A percentile compares a stretch with the other conserved stretches of the same genome.
These are phyloP conservation scores for Ataeniobius toweri DNA, from an alignment of 2,797 vertebrate species.

Conservation along the genomic window DNA sequence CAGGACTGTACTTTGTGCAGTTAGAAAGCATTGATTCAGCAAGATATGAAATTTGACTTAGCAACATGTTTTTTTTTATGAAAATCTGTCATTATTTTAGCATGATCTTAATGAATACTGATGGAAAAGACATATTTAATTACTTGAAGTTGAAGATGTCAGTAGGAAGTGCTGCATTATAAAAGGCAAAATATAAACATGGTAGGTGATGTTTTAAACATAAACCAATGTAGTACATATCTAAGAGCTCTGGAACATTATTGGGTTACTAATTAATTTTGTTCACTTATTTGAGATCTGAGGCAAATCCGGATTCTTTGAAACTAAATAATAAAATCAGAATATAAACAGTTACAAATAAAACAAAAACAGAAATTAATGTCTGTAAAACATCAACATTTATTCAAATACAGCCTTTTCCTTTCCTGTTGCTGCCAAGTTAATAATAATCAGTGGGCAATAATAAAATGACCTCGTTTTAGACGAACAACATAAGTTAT, in stretches of 20 bases:
- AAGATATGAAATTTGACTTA: background rate
- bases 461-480: too few relatives aligned
- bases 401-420: background rate
- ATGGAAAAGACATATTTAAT: background rate
- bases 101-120: background rate
- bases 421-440: background rate
- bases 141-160: background rate
- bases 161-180: background rate
- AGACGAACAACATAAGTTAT: too few relatives aligned
- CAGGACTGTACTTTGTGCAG: background rate
- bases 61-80: background rate
- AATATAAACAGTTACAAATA: constrained; percentile 1
- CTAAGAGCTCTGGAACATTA: background rate
- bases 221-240: background rate
- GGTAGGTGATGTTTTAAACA: background rate
- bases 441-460: background rate
- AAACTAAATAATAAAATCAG: background rate
- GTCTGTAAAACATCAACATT: background rate
- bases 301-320: background rate
- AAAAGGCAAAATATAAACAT: background rate
- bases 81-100: background rate
- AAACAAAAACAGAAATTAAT: background rate
- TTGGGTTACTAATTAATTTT: background rate
- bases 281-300: background rate
- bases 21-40: background rate